Conservation (phyloP, 64 coral and sea anemone species). For the Montipora sp. region DNA sequence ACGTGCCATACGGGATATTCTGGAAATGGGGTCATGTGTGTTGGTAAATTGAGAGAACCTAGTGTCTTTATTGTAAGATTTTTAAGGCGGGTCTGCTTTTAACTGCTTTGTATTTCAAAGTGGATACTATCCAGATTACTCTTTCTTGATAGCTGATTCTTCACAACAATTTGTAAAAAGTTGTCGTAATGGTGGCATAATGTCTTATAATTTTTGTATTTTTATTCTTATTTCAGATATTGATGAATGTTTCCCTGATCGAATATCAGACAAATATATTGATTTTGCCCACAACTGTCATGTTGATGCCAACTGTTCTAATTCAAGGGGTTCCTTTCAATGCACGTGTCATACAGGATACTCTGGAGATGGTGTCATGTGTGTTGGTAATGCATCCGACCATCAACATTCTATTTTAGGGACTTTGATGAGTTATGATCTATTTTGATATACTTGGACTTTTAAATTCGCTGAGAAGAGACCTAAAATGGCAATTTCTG, state of each 20-base stretch:
- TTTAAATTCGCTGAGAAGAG: no score
- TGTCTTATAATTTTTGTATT: not conserved
- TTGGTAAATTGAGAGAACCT: slow-evolving; percentile 32
- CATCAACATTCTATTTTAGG: not conserved
- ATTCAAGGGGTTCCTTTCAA: slow-evolving; percentile 60
- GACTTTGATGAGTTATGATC: not conserved
- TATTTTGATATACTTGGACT: no score
- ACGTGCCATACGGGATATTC: slow-evolving; percentile 80
- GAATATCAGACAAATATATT: slow-evolving; percentile 49
- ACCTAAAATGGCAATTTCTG: no score
- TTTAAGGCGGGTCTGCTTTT: not conserved
- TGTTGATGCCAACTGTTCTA: slow-evolving; percentile 70
- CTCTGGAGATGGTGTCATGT: slow-evolving; percentile 62
- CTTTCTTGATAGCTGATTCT: no score
- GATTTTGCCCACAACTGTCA: slow-evolving; percentile 63
- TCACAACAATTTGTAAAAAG: no score
- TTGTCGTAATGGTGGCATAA: no score
- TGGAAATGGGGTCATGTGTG: slow-evolving; percentile 69
- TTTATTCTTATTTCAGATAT: slow-evolving; percentile 49
- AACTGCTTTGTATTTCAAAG: no score
- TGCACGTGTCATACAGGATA: slow-evolving; percentile 45
- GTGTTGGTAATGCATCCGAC: slow-evolving; percentile 3
- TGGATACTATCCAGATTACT: no score
- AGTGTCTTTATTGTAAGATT: not conserved
- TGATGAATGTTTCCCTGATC: slow-evolving; percentile 58